Base-by-base conservation (phyloP, 2,888 invertebrate species). In the Candidula unifasciata region DNA sequence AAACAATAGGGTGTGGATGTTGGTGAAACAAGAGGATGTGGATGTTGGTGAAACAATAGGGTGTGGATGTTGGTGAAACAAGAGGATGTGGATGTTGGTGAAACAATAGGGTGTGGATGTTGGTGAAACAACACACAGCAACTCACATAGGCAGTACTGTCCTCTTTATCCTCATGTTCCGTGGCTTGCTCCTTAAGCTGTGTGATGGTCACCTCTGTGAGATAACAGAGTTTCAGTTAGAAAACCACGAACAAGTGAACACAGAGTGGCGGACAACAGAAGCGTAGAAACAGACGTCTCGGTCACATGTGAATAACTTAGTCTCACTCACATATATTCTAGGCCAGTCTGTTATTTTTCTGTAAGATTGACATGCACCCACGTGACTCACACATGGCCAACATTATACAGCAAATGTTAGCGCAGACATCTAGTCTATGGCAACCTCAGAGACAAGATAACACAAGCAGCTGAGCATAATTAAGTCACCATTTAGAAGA, bases 201-300 rank as follows among this genome's bases (percentile, higher is more conserved):
- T 89, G 95, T 94, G 87, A 95, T 94, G 86, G 95, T 95, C 88
- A 95, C 94, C 89, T 94, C 94, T 93, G 92, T 74, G 91, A 88
- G 77, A 60, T 6, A 73, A 79, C 24, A 10, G 16, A 83, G 27
- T n/a, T 24, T 35, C n/a, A 71, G 69, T 79, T 60, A 37, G n/a
- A 69, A 16, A 21, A 35, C 80, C 16, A n/a, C 3, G 30, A 33
- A 33, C 24, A 57, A 6, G 33, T 30, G 27, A 13, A 81, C 54
- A 52, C 3, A 64, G n/a, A 74, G 73, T 33, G 10, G 73, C 16
- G 27, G 68, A 54, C 13, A 37, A 18, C n/a, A 35, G 30, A 16
- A n/a, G 44, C 24, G 44, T 27, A 54, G n/a, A n/a, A n/a, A 24
- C 18, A 18, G 60, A 44, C 13, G 8, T 6, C 44, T 44, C 10